Evolutionary conservation across 1,140 invertebrate species (phyloP).

Genomic region (Macrocentrus cingulum): DNA sequence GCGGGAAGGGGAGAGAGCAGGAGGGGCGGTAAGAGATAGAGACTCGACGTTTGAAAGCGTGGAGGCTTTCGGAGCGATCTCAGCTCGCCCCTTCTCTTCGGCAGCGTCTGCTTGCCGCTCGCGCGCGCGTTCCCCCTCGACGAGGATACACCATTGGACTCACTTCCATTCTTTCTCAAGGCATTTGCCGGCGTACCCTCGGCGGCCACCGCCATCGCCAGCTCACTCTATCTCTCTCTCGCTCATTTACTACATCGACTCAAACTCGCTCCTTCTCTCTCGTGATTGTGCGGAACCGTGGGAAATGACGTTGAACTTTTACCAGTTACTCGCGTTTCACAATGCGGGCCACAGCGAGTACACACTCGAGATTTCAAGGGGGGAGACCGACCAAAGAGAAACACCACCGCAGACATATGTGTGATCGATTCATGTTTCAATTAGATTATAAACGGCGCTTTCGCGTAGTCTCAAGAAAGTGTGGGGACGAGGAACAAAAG

Average conservation of each 20-base stretch:
- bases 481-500: constrained; percentile 28
- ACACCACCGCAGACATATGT: not conserved
- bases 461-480: constrained; percentile 21
- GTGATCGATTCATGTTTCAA: constrained; percentile 7
- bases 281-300: constrained; percentile 38
- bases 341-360: constrained; percentile 19
- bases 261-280: constrained; percentile 10
- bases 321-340: constrained; percentile 38
- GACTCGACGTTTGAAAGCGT: constrained; percentile 14
- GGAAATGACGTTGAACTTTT: constrained; percentile 52
- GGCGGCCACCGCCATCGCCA: constrained; percentile 26
- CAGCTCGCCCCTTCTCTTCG: constrained; percentile 16
- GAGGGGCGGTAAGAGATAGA: constrained; percentile 4
- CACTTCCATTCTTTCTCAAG: constrained; percentile 20
- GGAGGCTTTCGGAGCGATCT: constrained; percentile 29
- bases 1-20: not conserved
- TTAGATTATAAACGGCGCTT: constrained; percentile 6
- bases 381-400: not conserved
- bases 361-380: constrained; percentile 13
- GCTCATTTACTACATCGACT: constrained; percentile 1
- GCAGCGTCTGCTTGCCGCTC: constrained; percentile 13
- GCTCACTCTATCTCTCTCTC: constrained; percentile 9
- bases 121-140: not conserved
- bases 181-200: constrained; percentile 5
- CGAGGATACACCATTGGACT: not conserved